Evolutionary conservation across 2,113 vertebrate species (phyloP), one percentile per base, ranked within the genome.

Genomic region (Hipposideros armiger): DNA sequence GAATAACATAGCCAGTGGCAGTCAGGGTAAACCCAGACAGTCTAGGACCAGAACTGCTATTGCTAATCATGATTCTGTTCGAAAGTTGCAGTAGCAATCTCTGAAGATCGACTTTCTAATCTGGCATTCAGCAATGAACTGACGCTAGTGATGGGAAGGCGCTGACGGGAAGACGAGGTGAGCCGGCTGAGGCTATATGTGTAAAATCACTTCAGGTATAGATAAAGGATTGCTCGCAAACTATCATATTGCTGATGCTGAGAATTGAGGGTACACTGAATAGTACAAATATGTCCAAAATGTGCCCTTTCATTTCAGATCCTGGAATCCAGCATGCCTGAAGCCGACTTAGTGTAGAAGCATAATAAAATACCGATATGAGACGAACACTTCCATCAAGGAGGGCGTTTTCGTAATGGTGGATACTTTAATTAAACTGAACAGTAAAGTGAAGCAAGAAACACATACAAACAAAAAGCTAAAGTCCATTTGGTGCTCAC

Each of bases 401-500:
- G 56, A 30, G 76, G 70, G 3, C 1, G 20, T 6, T 67, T 45
- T 45, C 32, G 5, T 77, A 76, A n/a, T 3, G 42, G 20, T 2
- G 47, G 60, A 58, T 84, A n/a, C 4, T 91, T 24, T 47, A 62
- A 60, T 72, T 60, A 66, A 74, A 30, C 32, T 22, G 13, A 40
- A 72, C 3, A 30, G 11, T 30, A 66, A 87, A 50, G 28, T 45
- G 76, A 87, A 90, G 36, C 0, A 30, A n/a, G 20, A 32, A 81
- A 80, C 19, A 74, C 30, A 28, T 19, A 40, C 3, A 69, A 15
- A 36, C 24, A 15, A 4, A 47, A 14, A 26, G 36, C 36, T 2
- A 1, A 30, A 40, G 32, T 77, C 58, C 0, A 0, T 40, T 62
- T 6, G 47, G 69, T 58, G 80, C 54, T 83, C 13, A 2, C 0